Base-by-base conservation (phyloP, 2,113 vertebrate genomes). In the Hippoglossus stenolepis region DNA sequence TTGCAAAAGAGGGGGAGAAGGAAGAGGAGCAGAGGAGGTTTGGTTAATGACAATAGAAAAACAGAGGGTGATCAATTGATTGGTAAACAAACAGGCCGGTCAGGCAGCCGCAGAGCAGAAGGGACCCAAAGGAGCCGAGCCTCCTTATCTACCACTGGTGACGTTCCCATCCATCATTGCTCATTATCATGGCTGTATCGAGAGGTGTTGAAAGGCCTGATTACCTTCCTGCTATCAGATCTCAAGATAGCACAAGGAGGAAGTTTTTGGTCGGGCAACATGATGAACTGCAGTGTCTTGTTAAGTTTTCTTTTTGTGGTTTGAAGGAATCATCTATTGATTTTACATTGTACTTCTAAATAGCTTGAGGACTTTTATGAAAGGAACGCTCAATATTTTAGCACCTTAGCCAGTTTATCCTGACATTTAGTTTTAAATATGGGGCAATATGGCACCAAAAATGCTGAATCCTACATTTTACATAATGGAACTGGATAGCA, bases 11-110 rank as follows among this genome's bases (percentile, higher is more conserved):
- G 47, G 47, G 69, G 86, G 78, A 35, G 68, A 71, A 31, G 79
- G 69, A 79, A 69, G 69, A 60, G 65, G 31, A 73, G 83, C 75
- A 75, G 63, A 80, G 65, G 77, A 90, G 78, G 81, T 70, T 88
- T 89, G 86, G 89, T 88, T 88, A 91, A 88, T 91, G 77, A 92
- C 87, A 85, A 91, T 83, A 78, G 84, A 79, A 90, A 89, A 92
- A 88, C 84, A 63, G 84, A 85, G 82, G 89, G 64, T 89, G 88
- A 93, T 90, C 73, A 62, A 93, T 90, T 85, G 90, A 93, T 92
- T 82, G 76, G 88, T 85, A 91, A 92, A 92, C 90, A 93, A 93
- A 91, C 85, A 88, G 77, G 73, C 11, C 24, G 74, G 67, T 73
- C 71, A 76, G 65, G 24, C 70, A 53, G 53, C 13, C 24, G 64